Base-by-base conservation (phyloP, 2,797 vertebrate genomes). In the Chloroceryle amazona region DNA sequence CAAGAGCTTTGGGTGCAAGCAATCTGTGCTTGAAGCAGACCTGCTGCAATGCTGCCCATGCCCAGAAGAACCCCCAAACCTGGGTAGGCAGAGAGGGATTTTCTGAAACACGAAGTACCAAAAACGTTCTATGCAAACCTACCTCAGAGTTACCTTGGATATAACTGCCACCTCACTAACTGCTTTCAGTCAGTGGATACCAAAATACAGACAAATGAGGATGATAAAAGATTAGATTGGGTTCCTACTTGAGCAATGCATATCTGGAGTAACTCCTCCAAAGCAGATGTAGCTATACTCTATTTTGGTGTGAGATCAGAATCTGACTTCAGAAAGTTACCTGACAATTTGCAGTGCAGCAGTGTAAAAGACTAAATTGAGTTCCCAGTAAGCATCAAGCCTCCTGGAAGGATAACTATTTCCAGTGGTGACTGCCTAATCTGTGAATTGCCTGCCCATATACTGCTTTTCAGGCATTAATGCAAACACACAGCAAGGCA, bases 181-280 rank as follows among this genome's bases (percentile, higher is more conserved):
- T 12, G 39, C 42, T 62, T 20, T 37, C n/a, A 62, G 22, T 9
- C 49, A 1, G 0, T 5, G 17, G 3, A 25, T 3, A 10, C 39
- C 8, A 35, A 37, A 31, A 33, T 13, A 49, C 1, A 35, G 5
- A 35, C 2, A 1, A 86, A 70, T 5, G 33, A 72, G 61, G 39
- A 14, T 12, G 37, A 29, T 7, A 28, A 75, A 75, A 86, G 20
- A 35, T 55, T 52, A 74, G 31, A 68, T 21, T 62, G 33, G 61
- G 29, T 19, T 63, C 41, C 54, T 81, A 51, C 61, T 29, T 46
- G 68, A 92, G 33, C 41, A 65, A 28, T 14, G 1, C 6, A 2
- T 42, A 20, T 13, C 58, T 49, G 75, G 52, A 79, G 21, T 33
- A 73, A 31, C 7, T 67, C 47, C n/a, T 54, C 52, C 31, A 22